Evolutionary conservation across 2,888 invertebrate genomes (phyloP), one percentile per base, ranked within the genome.

Genomic region (Drosophila subsilvestris): DNA sequence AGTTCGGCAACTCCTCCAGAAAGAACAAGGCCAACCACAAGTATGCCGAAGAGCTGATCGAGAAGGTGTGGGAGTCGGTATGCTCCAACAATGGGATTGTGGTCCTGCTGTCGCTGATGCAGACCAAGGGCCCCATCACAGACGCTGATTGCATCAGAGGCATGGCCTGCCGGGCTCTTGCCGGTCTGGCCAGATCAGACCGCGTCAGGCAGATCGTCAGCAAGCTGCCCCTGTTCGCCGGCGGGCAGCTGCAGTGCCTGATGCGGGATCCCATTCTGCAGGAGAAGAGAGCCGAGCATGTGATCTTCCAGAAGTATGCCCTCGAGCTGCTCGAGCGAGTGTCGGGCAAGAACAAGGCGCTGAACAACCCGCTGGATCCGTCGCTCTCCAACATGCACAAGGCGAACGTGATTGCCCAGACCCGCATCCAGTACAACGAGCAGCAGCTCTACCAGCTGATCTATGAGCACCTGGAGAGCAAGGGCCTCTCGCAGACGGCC

Each of bases 191-290:
- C 0, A 94, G 99, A n/a, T 97, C 97, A 61, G 97, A 98, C 90
- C 97, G 97, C 55, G 97, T 99, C 2, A 93, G 97, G 6, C 99
- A 99, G 93, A 99, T 99, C 86, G 96, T 99, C 68, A 96, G 98
- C 82, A 99, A 99, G 92, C 93, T 99, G 74, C 98, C 99, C 0
- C 94, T 99, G 69, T 98, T 99, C 92, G 97, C 97, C 60, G 96
- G 96, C 86, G 98, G 98, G 14, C 97, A 98, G 91, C 94, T 99
- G 87, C 98, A 98, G 92, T 94, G 96, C 94, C 92, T 99, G 61
- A 98, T 99, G 97, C 96, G 97, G 60, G 98, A 99, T 92, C 99
- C 99, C 12, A 97, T 99, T 71, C 93, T 99, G 1, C 98, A 98
- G 93, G 99, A 99, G 92, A 98, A 98, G 92, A 94, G 98, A 0